Base-by-base conservation (phyloP, 2,113 vertebrate species). In the Ascaphus truei region DNA sequence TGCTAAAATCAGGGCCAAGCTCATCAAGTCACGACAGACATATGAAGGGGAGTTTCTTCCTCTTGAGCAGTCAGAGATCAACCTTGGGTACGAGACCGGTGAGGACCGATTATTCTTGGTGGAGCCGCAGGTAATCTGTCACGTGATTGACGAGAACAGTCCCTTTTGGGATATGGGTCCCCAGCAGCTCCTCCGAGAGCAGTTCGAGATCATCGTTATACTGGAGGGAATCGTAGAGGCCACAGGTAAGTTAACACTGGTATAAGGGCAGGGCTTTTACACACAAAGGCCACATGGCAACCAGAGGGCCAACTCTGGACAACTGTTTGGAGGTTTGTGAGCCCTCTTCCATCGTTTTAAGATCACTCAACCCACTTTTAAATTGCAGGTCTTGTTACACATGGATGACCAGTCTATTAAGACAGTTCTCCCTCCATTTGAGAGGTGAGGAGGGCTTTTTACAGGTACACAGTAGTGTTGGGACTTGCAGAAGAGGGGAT, bases 211-310 rank as follows among this genome's bases (percentile, higher is more conserved):
- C 16, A 96, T 99, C 57, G 97, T 98, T 76, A 99, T 99, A 73
- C 88, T 99, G 72, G 97, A 98, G 85, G 97, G 97, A 69, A 99
- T 99, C 94, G 97, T 99, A 77, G 97, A 99, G 83, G 96, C 97
- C 66, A 99, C 97, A 90, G 97, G 97, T 97, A 91, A 92, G 85
- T 56, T 36, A n/a, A n/a, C n/a, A n/a, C n/a, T n/a, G n/a, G n/a
- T n/a, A n/a, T n/a, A n/a, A n/a, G n/a, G n/a, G n/a, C n/a, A n/a
- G n/a, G n/a, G n/a, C n/a, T n/a, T n/a, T n/a, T n/a, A n/a, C n/a
- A n/a, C n/a, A n/a, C n/a, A n/a, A n/a, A n/a, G n/a, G n/a, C n/a
- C n/a, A n/a, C n/a, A n/a, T n/a, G n/a, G n/a, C n/a, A n/a, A n/a
- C n/a, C n/a, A n/a, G n/a, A n/a, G n/a, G n/a, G n/a, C n/a, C n/a